Base-by-base conservation (phyloP, 1,140 invertebrate genomes). In the Sitodiplosis mosellana region DNA sequence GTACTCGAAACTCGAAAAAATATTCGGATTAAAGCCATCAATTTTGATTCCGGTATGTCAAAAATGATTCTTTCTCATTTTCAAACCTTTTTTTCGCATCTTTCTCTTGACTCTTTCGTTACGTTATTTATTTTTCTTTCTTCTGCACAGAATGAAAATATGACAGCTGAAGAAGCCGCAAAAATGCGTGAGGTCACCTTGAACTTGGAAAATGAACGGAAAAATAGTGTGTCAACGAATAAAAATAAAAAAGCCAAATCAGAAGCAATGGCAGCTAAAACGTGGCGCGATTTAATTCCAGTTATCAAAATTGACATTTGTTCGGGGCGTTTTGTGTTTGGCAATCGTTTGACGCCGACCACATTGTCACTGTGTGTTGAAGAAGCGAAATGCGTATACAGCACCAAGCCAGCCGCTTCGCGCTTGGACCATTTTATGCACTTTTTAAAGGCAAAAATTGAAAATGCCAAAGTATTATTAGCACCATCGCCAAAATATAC, bases 401-500 rank as follows among this genome's bases (percentile, higher is more conserved):
- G 90, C 36, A 96, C 92, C 5, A 93, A 93, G 65, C 88, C 88
- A 4, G 87, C 91, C 1, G 88, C 87, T 0, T 93, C 88, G 1
- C 81, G 79, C 42, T 74, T 94, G 49, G 93, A 97, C 68, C 77
- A 87, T 64, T 90, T 96, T 52, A 97, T 96, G 87, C 92, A 98
- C 65, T 87, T 94, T 55, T 77, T 89, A 8, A 95, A 93, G 63
- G 87, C 87, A 47, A 90, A 87, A 63, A 84, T 87, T 11, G 93
- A 98, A 64, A 97, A 95, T 68, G 85, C 91, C 53, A 87, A 88
- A 69, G 83, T 95, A 1, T 86, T 95, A 67, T 71, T 95, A 51
- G 89, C 88, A 22, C 88, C 87, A 14, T 93, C 88, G 70, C 85
- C 83, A 12, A 93, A 93, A 59, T 96, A 94, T 62, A 89, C 81